Conservation (phyloP, 2,888 invertebrate species). For the Dascillus cervinus region DNA sequence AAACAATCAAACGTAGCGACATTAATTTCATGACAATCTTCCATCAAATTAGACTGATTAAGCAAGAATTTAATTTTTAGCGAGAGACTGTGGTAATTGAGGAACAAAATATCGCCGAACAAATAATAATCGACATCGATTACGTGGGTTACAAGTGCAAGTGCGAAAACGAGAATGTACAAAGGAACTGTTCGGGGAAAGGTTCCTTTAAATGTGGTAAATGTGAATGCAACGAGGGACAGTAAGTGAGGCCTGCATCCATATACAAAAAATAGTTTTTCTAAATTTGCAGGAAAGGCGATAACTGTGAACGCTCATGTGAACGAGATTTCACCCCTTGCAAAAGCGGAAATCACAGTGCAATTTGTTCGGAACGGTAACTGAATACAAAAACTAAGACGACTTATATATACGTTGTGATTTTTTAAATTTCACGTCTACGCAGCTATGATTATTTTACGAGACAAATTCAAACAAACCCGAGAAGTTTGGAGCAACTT, state of each 20-base stretch:
- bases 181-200: conserved; percentile 42
- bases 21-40: too few species aligned
- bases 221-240: conserved; percentile 22
- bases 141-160: conserved; percentile 27
- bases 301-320: conserved; percentile 45
- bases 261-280: conserved; percentile 2
- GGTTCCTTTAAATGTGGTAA: conserved; percentile 45
- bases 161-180: conserved; percentile 59
- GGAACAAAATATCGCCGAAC: conserved; percentile 68
- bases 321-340: too few species aligned
- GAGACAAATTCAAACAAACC: too few species aligned
- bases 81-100: conserved; percentile 55
- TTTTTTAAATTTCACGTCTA: too few species aligned
- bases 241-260: conserved; percentile 16
- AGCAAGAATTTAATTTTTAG: conserved; percentile 25
- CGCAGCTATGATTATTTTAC: too few species aligned
- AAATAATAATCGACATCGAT: conserved; percentile 61
- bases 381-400: too few species aligned
- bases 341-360: too few species aligned
- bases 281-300: conserved; percentile 45
- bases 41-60: neutral
- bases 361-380: too few species aligned
- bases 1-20: too few species aligned
- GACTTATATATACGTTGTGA: too few species aligned
- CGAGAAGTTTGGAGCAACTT: too few species aligned